phyloP scores from a whole-genome alignment of 2,888 invertebrate genomes.

The Pyrrhia umbra region DNA sequence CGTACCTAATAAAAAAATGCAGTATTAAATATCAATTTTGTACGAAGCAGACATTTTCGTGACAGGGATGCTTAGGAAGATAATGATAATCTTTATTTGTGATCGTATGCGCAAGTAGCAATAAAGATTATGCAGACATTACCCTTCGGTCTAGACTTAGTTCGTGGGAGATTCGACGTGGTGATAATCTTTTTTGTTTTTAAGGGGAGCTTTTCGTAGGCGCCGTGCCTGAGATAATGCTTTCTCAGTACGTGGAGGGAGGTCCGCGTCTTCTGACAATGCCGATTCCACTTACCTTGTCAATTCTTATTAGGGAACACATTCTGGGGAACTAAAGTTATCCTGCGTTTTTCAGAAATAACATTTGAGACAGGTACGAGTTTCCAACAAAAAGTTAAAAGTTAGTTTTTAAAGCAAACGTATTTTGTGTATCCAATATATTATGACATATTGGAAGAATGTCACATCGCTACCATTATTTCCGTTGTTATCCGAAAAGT shows the following conservation, averaged over 20 bases:
- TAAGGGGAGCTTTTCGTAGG: too few relatives aligned
- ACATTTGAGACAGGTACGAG: too few relatives aligned
- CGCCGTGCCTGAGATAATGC: too few relatives aligned
- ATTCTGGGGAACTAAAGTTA: too few relatives aligned
- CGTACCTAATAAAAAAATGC: constrained; percentile 74
- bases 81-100: constrained; percentile 50
- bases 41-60: constrained; percentile 51
- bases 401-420: background rate
- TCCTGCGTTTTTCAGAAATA: too few relatives aligned
- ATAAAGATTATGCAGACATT: constrained; percentile 18
- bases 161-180: constrained; percentile 25
- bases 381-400: background rate
- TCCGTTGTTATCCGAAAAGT: background rate
- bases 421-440: constrained; percentile 16
- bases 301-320: too few relatives aligned
- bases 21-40: constrained; percentile 68
- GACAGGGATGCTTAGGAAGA: constrained; percentile 32
- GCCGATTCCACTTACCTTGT: too few relatives aligned
- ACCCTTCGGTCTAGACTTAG: constrained; percentile 15
- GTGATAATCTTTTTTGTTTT: constrained; percentile 13
- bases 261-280: too few relatives aligned
- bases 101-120: constrained; percentile 37
- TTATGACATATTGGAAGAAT: constrained; percentile 25
- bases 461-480: constrained; percentile 5
- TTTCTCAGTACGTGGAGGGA: too few relatives aligned